Conservation (phyloP, 1,140 invertebrate genomes). For the Wasmannia auropunctata region DNA sequence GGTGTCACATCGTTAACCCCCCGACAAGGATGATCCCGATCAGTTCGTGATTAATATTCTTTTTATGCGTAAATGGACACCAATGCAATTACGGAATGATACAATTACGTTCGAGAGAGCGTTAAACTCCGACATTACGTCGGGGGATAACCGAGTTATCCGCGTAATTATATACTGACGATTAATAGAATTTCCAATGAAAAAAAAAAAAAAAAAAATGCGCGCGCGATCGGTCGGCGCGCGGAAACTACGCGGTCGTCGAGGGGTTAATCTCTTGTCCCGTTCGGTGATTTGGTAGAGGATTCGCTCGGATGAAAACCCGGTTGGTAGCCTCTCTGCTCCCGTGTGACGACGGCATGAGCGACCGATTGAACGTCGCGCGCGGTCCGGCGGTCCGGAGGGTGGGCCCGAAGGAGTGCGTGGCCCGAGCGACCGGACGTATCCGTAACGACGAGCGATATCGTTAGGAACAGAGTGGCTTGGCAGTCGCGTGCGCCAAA, state of each 20-base stretch:
- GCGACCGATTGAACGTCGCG: not conserved
- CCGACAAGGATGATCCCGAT: slow-evolving; percentile 13
- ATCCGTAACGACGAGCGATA: not conserved
- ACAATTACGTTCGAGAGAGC: slow-evolving; percentile 20
- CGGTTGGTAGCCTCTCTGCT: not conserved
- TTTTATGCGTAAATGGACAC: slow-evolving; percentile 19
- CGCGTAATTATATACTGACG: not conserved
- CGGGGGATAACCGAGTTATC: not conserved
- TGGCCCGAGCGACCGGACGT: not conserved
- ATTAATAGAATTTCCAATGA: slow-evolving; percentile 25
- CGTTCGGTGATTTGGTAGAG: not conserved
- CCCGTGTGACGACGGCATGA: not conserved
- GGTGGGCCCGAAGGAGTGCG: not conserved
- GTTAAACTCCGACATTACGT: slow-evolving; percentile 21
- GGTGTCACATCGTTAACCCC: slow-evolving; percentile 19
- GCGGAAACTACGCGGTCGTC: not conserved
- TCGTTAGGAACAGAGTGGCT: not conserved
- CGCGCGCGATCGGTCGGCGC: not conserved
- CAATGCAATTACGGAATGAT: not conserved
- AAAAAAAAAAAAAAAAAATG: too few relatives aligned
- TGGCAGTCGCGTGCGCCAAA: not conserved
- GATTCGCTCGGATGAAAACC: not conserved
- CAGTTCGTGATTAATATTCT: slow-evolving; percentile 17
- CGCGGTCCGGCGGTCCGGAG: not conserved
- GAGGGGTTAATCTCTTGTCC: slow-evolving; percentile 9